Evolutionary conservation across 2,797 vertebrate species (phyloP).

Genomic region (Triplophysa yarkandensis): DNA sequence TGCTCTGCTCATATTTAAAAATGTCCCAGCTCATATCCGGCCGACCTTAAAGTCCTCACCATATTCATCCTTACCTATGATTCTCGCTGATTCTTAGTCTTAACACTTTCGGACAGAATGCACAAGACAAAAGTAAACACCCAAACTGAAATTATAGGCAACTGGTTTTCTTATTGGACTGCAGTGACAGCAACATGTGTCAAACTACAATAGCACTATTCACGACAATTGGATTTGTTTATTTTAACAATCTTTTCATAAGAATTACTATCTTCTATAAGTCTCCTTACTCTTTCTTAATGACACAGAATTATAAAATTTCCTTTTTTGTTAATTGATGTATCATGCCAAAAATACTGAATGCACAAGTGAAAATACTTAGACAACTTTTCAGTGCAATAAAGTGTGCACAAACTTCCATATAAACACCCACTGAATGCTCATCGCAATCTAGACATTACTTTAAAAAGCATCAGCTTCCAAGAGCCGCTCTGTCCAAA

Average conservation of each 20-base stretch:
- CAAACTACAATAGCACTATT: background rate
- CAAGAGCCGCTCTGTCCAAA: slow-evolving; percentile 20
- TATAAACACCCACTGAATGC: slow-evolving; percentile 30
- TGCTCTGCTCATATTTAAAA: slow-evolving; percentile 25
- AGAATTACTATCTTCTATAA: no score
- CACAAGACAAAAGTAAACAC: background rate
- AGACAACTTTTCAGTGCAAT: no score
- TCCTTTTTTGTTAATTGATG: no score
- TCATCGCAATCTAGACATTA: slow-evolving; percentile 4
- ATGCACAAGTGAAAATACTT: no score
- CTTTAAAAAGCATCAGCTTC: slow-evolving; percentile 11
- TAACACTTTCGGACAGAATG: slow-evolving; percentile 4
- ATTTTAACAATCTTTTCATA: background rate
- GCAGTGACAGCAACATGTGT: background rate
- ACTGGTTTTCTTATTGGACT: background rate
- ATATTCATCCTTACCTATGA: slow-evolving; percentile 17
- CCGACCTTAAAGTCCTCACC: background rate
- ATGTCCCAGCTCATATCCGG: slow-evolving; percentile 24
- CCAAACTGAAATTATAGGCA: background rate
- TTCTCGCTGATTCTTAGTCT: background rate
- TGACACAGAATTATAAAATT: no score
- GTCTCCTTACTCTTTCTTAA: no score
- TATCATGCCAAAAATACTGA: no score
- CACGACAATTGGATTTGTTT: background rate
- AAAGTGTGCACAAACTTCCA: background rate